phyloP scores from a whole-genome alignment of 2,797 vertebrate genomes.

The Epinephelus awoara region DNA sequence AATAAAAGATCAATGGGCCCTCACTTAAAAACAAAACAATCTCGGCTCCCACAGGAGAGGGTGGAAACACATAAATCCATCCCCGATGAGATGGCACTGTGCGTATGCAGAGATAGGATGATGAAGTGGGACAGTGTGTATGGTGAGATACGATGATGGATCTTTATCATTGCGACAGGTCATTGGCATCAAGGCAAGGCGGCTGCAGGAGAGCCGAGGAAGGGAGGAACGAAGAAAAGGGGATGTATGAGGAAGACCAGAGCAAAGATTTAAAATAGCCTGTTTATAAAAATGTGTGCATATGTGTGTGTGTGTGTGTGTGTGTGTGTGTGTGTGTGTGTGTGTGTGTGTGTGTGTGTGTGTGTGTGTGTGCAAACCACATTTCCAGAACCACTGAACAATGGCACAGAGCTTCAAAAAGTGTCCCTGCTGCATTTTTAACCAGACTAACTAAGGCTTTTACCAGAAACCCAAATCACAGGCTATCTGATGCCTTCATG shows the following conservation, averaged over 20 bases:
- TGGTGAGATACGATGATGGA: conserved; percentile 66
- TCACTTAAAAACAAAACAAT: conserved; percentile 83
- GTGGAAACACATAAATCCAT: conserved; percentile 76
- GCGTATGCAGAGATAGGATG: conserved; percentile 49
- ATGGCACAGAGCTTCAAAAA: conserved; percentile 70
- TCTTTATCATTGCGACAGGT: conserved; percentile 67
- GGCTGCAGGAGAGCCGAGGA: conserved; percentile 23
- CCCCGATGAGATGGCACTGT: conserved; percentile 57
- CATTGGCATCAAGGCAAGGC: conserved; percentile 47
- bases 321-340: conserved; percentile 29
- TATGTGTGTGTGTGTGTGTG: conserved; percentile 25
- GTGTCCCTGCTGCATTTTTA: conserved; percentile 64
- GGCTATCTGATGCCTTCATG: conserved; percentile 72
- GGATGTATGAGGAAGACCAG: conserved; percentile 10
- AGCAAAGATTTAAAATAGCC: conserved; percentile 42
- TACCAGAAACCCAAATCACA: conserved; percentile 77
- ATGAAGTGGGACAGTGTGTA: conserved; percentile 65
- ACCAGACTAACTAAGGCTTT: conserved; percentile 52
- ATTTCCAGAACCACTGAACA: conserved; percentile 79
- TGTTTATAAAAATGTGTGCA: conserved; percentile 48
- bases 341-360: conserved; percentile 31
- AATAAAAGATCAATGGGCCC: conserved; percentile 85
- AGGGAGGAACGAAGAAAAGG: background rate
- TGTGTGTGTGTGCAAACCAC: conserved; percentile 54
- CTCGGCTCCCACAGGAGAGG: conserved; percentile 69